Evolutionary conservation across 2,113 vertebrate species (phyloP), one percentile per base, ranked within the genome.

Genomic region (Promerops cafer): DNA sequence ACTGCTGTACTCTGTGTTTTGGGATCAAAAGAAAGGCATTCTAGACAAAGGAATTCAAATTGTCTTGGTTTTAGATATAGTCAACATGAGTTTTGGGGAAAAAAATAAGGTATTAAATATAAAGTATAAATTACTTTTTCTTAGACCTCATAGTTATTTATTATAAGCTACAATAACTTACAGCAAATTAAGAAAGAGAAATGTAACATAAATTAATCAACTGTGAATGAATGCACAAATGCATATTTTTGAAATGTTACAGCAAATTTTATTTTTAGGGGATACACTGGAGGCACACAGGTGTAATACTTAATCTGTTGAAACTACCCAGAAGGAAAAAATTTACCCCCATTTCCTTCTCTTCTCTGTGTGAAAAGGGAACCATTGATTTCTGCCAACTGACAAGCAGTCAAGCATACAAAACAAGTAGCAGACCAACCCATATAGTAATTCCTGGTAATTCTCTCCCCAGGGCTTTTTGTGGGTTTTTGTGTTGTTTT

Each of bases 371-470:
- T 89, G 79, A 83, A 70, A 95, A 96, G 65, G 53, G 71, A 96
- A 69, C 65, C 92, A 97, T 78, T 95, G 97, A 96, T 97, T 97
- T 97, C 90, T 96, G 84, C 63, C 93, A 83, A 89, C 61, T 89
- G 88, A 97, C 85, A 94, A 92, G 86, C 94, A 95, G 78, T 86
- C 82, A 96, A 89, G 95, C 94, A 94, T 90, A 91, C 20, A 92
- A 97, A 97, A 93, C 64, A 71, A 91, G 94, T 56, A 96, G 94
- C 94, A 95, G 89, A 90, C 24, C 5, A 88, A 87, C 69, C 71
- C 33, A 42, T 54, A 60, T 13, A 90, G 64, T 91, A 85, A 97
- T 92, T 95, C 57, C 71, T 86, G 44, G 60, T 96, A 94, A 98
- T 97, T 95, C 80, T 96, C 56, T 85, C 95, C 72, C 35, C 16